A percentile compares a stretch with the other conserved stretches of the same genome.
These are phyloP conservation scores for Melierax canorus DNA, from an alignment of 2,113 vertebrate species.

Conservation along the genomic window DNA sequence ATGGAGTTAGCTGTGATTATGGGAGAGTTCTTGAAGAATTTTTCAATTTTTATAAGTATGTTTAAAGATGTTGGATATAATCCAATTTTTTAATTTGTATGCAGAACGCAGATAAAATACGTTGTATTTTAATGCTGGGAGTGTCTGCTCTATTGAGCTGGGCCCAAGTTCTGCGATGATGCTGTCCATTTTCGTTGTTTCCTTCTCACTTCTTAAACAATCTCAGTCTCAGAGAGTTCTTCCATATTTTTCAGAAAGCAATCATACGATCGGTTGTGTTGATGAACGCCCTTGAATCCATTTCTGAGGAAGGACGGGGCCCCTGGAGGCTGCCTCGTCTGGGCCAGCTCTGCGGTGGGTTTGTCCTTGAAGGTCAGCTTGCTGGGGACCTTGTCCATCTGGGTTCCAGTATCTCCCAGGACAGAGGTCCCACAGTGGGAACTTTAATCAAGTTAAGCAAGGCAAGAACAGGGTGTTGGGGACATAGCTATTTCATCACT, in stretches of 20 bases:
- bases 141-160: not conserved
- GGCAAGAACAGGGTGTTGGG: too few relatives aligned
- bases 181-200: not conserved
- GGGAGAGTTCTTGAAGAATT: not conserved
- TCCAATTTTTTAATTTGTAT: not conserved
- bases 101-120: not conserved
- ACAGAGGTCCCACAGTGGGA: accelerated
- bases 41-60: not conserved
- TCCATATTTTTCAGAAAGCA: not conserved
- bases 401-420: not conserved
- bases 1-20: not conserved
- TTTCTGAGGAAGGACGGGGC: not conserved
- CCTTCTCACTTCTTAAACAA: not conserved
- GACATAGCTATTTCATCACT: not conserved
- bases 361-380: not conserved
- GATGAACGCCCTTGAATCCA: accelerated
- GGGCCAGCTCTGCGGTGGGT: not conserved
- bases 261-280: accelerated
- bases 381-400: not conserved
- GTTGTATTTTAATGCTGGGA: not conserved
- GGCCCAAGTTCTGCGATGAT: not conserved
- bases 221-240: not conserved
- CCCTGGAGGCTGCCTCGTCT: accelerated
- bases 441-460: too few relatives aligned
- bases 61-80: not conserved